These are phyloP conservation scores for Liasis olivaceus DNA, from an alignment of 2,797 vertebrate species.

Conservation along the genomic window DNA sequence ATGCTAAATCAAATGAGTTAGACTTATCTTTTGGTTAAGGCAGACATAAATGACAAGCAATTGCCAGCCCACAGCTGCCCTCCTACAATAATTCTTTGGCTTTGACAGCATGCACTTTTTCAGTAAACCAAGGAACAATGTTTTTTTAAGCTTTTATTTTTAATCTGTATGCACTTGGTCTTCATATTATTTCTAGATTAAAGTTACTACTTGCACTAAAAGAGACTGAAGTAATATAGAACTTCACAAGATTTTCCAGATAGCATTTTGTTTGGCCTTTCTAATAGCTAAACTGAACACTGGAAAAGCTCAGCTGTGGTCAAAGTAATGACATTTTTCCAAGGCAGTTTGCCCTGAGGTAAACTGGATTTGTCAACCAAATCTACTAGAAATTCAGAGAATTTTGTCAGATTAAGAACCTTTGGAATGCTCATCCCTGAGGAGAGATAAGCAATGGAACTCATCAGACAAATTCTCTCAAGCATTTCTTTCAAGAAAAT, in stretches of 20 bases:
- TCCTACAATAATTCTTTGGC: slow-evolving; percentile 38
- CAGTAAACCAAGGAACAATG: slow-evolving; percentile 35
- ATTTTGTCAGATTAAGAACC: background rate
- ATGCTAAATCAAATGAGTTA: slow-evolving; percentile 58
- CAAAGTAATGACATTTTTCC: slow-evolving; percentile 7
- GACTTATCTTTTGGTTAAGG: slow-evolving; percentile 48
- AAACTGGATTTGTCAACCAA: slow-evolving; percentile 15
- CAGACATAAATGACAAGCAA: slow-evolving; percentile 53
- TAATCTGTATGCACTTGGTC: slow-evolving; percentile 17
- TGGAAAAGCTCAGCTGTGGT: too few relatives aligned
- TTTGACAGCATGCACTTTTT: slow-evolving; percentile 29
- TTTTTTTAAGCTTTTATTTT: slow-evolving; percentile 14
- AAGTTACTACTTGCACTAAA: slow-evolving; percentile 49
- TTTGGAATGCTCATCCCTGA: background rate
- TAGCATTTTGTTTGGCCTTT: background rate
- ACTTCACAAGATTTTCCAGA: background rate
- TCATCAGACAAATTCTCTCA: background rate
- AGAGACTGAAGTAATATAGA: slow-evolving; percentile 40
- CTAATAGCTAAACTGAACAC: background rate
- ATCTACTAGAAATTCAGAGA: background rate
- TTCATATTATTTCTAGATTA: slow-evolving; percentile 32
- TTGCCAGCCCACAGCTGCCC: slow-evolving; percentile 44
- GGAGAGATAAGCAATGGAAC: background rate
- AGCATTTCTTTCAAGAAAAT: background rate
- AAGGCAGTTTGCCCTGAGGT: background rate